Conservation (phyloP, 2,113 vertebrate genomes). For the Herpailurus yagouaroundi region DNA sequence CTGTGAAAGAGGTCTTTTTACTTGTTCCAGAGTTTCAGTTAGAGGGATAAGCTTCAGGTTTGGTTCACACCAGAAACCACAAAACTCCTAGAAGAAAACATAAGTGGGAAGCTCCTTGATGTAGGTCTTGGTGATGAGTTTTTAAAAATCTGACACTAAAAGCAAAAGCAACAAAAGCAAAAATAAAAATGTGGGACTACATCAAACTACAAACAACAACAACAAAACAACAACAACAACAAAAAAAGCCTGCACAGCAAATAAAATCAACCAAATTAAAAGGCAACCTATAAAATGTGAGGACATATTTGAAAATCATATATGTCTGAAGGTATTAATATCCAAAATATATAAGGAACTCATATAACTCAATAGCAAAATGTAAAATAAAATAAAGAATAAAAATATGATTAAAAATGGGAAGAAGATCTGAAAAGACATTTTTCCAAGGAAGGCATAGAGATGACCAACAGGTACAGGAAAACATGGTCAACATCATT, state of each 20-base stretch:
- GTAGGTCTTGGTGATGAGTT: background rate
- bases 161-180: background rate
- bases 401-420: background rate
- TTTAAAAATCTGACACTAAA: background rate
- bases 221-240: background rate
- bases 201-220: background rate
- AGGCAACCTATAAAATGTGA: background rate
- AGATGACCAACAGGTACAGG: background rate
- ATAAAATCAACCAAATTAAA: background rate
- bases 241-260: background rate
- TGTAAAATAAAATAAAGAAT: background rate
- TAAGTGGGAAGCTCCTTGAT: background rate
- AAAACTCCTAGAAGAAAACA: background rate
- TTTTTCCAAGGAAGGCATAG: background rate
- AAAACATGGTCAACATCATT: background rate
- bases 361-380: background rate
- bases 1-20: background rate
- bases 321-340: background rate
- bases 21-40: background rate
- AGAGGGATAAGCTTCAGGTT: background rate
- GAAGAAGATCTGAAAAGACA: background rate
- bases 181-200: background rate
- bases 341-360: background rate
- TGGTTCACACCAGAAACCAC: background rate
- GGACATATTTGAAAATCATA: background rate